phyloP scores from a whole-genome alignment of 2,113 vertebrate species.

The Enhydra lutris region DNA sequence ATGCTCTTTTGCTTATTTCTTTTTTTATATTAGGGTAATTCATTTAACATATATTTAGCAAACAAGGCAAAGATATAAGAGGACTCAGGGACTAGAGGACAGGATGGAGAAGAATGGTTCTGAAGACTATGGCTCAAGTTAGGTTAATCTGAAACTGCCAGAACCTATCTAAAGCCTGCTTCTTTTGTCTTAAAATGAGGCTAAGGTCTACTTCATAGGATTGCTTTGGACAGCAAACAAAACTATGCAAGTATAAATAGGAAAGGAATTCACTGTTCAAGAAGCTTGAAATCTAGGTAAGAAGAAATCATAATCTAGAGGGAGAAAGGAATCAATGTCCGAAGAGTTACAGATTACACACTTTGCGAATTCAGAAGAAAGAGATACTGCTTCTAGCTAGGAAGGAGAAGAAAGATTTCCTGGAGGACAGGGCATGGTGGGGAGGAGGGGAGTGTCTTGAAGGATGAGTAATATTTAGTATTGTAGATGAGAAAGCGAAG shows the following conservation, averaged over 20 bases:
- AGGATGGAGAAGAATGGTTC: not conserved
- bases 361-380: not conserved
- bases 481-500: not conserved
- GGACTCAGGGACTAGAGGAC: not conserved
- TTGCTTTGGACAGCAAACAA: constrained; percentile 8
- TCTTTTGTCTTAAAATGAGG: not conserved
- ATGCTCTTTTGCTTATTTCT: not conserved
- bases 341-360: not conserved
- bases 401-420: not conserved
- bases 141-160: not conserved
- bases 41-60: not conserved
- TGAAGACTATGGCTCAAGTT: not conserved
- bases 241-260: not conserved
- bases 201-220: not conserved
- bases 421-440: not conserved
- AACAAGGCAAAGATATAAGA: not conserved
- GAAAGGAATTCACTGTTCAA: not conserved
- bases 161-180: not conserved
- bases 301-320: not conserved
- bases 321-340: not conserved
- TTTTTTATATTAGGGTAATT: not conserved
- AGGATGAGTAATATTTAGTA: not conserved
- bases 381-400: not conserved
- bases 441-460: not conserved
- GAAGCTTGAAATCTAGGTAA: not conserved